Evolutionary conservation across 2,113 vertebrate genomes (phyloP).

Genomic region (Nicator chloris): DNA sequence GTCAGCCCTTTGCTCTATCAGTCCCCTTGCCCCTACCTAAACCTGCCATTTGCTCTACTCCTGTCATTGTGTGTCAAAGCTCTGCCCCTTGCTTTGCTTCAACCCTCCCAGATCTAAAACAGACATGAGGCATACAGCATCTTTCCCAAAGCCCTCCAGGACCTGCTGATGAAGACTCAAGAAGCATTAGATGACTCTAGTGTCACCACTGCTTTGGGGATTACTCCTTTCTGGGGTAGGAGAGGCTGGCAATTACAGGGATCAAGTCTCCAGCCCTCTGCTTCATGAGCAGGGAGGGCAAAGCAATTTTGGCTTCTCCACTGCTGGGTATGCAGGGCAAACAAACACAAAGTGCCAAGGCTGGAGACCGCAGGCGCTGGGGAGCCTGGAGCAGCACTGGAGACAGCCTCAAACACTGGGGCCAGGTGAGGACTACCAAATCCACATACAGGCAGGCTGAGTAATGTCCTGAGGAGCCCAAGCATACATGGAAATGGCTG

Average conservation of each 20-base stretch:
- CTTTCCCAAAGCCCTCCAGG: neutral
- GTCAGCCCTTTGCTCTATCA: neutral
- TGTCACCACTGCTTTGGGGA: neutral
- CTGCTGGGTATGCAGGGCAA: neutral
- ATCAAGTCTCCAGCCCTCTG: neutral
- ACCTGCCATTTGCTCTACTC: neutral
- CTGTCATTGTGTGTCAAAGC: neutral
- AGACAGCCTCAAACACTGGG: neutral
- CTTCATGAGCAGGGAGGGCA: neutral
- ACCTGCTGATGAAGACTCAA: neutral
- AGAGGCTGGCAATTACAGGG: neutral
- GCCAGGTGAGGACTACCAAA: neutral
- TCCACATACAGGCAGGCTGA: neutral
- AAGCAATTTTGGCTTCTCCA: constrained; percentile 9
- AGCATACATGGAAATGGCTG: neutral
- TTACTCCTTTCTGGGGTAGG: neutral
- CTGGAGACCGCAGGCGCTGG: accelerated
- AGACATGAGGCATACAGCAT: accelerated
- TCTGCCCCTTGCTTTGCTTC: neutral
- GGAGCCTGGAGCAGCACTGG: neutral
- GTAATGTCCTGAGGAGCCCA: neutral
- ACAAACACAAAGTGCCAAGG: neutral
- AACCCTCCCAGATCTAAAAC: neutral
- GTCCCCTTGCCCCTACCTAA: neutral
- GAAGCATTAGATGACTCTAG: neutral